Percentiles rank a stretch among this genome's conserved stretches.
Conservation (phyloP, 2,888 invertebrate species). For the Pecten maximus region DNA sequence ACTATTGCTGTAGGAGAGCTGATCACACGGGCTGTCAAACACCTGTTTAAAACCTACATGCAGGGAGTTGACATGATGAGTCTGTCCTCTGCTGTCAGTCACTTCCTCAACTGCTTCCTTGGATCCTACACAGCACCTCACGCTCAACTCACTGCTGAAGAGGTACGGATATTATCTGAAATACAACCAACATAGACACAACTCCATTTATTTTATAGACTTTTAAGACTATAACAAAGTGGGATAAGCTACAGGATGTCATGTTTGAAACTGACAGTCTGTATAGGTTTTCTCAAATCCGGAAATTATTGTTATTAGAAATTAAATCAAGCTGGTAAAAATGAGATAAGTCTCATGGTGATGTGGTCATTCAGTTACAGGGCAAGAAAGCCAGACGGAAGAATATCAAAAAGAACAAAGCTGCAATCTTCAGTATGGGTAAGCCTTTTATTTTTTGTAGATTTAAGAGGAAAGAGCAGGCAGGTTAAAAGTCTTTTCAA, state of each 20-base stretch:
- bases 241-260: too few relatives aligned
- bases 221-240: not conserved
- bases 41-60: conserved; percentile 94
- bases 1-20: conserved; percentile 95
- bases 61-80: conserved; percentile 96
- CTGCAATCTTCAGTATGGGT: conserved; percentile 80
- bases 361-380: conserved; percentile 54
- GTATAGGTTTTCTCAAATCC: too few relatives aligned
- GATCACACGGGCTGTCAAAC: conserved; percentile 94
- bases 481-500: too few relatives aligned
- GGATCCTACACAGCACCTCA: conserved; percentile 89
- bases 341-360: not conserved
- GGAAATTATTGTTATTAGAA: too few relatives aligned
- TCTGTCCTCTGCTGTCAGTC: conserved; percentile 94
- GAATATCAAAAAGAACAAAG: conserved; percentile 86
- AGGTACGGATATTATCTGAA: conserved; percentile 83
- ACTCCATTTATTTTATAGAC: not conserved
- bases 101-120: conserved; percentile 97
- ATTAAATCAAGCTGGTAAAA: too few relatives aligned
- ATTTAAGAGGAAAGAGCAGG: too few relatives aligned
- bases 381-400: conserved; percentile 81
- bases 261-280: too few relatives aligned
- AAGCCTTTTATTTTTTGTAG: conserved; percentile 50
- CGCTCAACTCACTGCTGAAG: conserved; percentile 88
- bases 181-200: not conserved